A percentile compares a stretch with the other conserved stretches of the same genome.
Conservation (phyloP, 2,113 vertebrate species). For the Tetrax tetrax region DNA sequence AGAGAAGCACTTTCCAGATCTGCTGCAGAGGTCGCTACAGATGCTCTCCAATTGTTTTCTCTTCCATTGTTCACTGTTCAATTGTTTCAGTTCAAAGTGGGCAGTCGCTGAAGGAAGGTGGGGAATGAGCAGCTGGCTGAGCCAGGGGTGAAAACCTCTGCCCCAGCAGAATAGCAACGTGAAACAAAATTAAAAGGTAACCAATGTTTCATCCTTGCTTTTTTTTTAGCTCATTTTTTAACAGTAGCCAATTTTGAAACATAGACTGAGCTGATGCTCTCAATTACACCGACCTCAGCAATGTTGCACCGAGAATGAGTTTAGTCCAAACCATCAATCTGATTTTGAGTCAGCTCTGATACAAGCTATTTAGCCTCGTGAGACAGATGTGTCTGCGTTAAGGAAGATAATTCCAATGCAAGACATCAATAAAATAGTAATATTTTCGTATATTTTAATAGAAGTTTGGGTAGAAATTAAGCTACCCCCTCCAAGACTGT, state of each 20-base stretch:
- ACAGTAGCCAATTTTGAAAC: background rate
- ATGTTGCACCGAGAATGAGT: background rate
- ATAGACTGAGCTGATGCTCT: background rate
- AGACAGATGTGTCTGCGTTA: background rate
- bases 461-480: background rate
- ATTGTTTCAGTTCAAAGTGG: background rate
- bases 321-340: background rate
- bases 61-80: background rate
- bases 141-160: background rate
- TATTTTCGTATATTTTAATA: background rate
- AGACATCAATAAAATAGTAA: background rate
- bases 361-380: background rate
- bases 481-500: too few relatives aligned
- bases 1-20: background rate
- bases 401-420: background rate
- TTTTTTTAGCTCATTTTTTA: background rate
- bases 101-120: background rate
- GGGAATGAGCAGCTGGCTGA: background rate
- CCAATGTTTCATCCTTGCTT: background rate
- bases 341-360: background rate
- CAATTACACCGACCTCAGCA: background rate
- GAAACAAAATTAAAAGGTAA: background rate
- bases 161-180: background rate
- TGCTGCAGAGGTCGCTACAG: background rate
- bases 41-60: fast-evolving